Conservation (phyloP, 1,140 invertebrate genomes). For the Cydia strobilella region DNA sequence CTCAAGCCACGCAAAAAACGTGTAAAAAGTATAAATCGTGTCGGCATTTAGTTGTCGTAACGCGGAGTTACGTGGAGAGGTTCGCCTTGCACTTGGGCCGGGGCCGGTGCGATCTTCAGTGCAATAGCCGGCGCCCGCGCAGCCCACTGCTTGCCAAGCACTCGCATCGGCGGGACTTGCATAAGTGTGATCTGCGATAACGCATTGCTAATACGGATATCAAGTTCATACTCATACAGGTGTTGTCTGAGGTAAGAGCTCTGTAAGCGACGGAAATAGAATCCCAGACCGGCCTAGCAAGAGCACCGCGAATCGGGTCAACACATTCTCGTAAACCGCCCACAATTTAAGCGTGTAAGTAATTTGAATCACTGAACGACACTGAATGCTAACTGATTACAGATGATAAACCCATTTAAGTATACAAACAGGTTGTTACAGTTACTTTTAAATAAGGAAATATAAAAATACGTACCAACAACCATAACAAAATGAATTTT, state of each 20-base stretch:
- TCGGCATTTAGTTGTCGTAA: constrained; percentile 46
- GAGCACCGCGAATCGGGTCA: constrained; percentile 47
- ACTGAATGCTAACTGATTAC: background rate
- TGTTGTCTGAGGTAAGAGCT: background rate
- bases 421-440: background rate
- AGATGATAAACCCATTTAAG: background rate
- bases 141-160: background rate
- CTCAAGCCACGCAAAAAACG: constrained; percentile 24
- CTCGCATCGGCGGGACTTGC: background rate
- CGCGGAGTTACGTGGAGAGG: constrained; percentile 61
- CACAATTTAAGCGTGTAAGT: constrained; percentile 4
- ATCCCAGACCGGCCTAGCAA: constrained; percentile 39
- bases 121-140: constrained; percentile 62
- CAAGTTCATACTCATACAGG: background rate
- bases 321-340: constrained; percentile 46
- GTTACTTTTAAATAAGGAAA: background rate
- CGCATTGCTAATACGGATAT: background rate
- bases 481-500: too few species aligned
- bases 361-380: constrained; percentile 4
- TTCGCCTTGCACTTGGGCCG: constrained; percentile 70
- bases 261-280: background rate
- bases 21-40: constrained; percentile 23
- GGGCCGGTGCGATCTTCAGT: constrained; percentile 64
- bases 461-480: background rate
- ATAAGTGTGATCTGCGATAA: background rate